phyloP scores from a whole-genome alignment of 2,888 invertebrate species.

The Leucozona laternaria region DNA sequence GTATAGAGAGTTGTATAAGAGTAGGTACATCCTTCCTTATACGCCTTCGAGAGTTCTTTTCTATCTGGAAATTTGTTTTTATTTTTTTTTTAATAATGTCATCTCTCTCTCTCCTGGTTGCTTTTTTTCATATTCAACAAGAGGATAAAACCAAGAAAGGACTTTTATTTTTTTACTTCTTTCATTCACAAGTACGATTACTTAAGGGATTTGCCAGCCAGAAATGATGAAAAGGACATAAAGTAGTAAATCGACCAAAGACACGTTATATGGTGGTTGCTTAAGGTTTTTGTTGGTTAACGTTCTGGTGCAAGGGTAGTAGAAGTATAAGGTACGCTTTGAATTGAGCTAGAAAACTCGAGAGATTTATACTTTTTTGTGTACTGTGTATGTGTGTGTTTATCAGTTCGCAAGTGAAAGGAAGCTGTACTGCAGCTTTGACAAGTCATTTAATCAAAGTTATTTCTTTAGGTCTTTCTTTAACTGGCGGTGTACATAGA shows the following conservation, averaged over 20 bases:
- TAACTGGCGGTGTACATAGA: background rate
- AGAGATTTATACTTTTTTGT: conserved; percentile 46
- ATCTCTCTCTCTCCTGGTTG: background rate
- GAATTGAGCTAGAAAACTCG: conserved; percentile 68
- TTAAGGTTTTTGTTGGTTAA: conserved; percentile 5
- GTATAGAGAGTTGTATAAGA: background rate
- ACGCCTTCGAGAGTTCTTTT: conserved; percentile 18
- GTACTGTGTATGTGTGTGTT: background rate
- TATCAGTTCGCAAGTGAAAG: background rate
- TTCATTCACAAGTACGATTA: conserved; percentile 73
- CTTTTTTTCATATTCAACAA: conserved; percentile 61
- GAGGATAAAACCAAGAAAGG: conserved; percentile 42
- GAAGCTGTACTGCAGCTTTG: conserved; percentile 22
- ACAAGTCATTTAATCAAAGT: conserved; percentile 72
- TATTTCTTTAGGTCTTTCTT: conserved; percentile 30
- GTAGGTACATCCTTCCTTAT: background rate
- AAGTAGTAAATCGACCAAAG: conserved; percentile 74
- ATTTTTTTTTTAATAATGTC: background rate
- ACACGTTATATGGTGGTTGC: conserved; percentile 47
- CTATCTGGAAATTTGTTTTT: conserved; percentile 27
- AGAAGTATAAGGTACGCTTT: conserved; percentile 24
- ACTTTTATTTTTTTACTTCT: conserved; percentile 18
- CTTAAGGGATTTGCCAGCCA: conserved; percentile 75
- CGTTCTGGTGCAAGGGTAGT: background rate
- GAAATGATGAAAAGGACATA: conserved; percentile 74